Evolutionary conservation across 1,140 invertebrate species (phyloP), one percentile per base, ranked within the genome.

Genomic region (Protaetia brevitarsis): DNA sequence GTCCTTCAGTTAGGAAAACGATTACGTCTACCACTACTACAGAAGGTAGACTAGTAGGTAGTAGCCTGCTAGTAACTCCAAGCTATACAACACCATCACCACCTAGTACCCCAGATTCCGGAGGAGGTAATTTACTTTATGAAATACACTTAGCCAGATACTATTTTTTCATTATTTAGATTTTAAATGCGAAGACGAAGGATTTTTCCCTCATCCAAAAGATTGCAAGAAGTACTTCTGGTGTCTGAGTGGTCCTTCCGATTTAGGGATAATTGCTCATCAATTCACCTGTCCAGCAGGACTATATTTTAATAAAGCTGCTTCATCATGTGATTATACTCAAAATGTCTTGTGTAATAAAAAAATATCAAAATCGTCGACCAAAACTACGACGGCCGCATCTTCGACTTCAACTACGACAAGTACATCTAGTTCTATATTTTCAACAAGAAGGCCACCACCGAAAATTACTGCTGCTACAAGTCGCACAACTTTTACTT

Each of bases 201-300:
- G 94, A 36, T 97, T 97, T 80, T 96, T 89, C 80, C 88, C 89
- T n/a, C 93, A 97, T 80, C 93, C 94, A 0, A 84, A 90, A 29
- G 93, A 96, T 74, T 97, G 94, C 78, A 94, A 94, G 76, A 96
- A 96, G 75, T 97, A 97, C 73, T 96, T 94, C 79, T 96, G 94
- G 94, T 97, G 94, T 78, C 79, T 96, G 41, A 92, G 94, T 70
- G 93, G 93, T 1, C 90, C 93, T 0, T 90, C 93, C 4, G 91
- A 94, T 68, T 81, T 95, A 27, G 94, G 94, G 45, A 89, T 96
- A 45, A 92, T 96, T 16, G 92, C 93, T 6, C 93, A 96, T 82
- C 91, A 94, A 72, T 97, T 97, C 74, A 96, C 93, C 2, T 97
- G 95, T 76, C 94, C 94, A 0, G 93, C 93, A 63, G 90, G 92